Conservation (phyloP, 2,797 vertebrate species). For the Menidia menidia region DNA sequence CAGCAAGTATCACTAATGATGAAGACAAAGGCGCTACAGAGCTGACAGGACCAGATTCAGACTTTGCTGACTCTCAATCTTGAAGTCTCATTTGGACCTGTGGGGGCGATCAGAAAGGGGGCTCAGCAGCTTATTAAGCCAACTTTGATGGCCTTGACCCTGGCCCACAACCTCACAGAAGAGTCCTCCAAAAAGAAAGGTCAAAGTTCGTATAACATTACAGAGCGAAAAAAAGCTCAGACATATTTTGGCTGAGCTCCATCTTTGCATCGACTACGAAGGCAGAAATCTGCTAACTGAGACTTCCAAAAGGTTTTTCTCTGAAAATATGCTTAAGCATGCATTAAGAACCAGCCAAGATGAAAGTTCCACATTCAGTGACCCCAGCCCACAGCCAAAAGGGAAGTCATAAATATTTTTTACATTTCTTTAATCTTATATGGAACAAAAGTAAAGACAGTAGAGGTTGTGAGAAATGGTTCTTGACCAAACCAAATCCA, state of each 20-base stretch:
- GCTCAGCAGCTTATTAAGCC: conserved; percentile 66
- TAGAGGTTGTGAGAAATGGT: conserved; percentile 19
- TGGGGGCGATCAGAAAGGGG: conserved; percentile 13
- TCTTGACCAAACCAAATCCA: conserved; percentile 26
- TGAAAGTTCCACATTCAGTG: conserved; percentile 40
- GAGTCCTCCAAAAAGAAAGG: conserved; percentile 57
- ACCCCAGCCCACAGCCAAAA: conserved; percentile 49
- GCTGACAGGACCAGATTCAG: conserved; percentile 62
- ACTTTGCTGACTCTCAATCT: conserved; percentile 68
- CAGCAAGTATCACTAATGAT: conserved; percentile 40
- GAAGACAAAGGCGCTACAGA: conserved; percentile 29
- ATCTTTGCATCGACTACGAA: conserved; percentile 41
- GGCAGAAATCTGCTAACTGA: conserved; percentile 40
- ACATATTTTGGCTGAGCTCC: conserved; percentile 43
- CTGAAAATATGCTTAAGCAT: conserved; percentile 55
- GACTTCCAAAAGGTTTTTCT: conserved; percentile 43
- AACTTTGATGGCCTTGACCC: conserved; percentile 71
- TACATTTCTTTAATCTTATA: conserved; percentile 32
- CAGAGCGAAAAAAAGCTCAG: conserved; percentile 23
- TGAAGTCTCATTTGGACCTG: conserved; percentile 45
- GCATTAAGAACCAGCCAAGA: conserved; percentile 47
- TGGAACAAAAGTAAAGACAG: conserved; percentile 14
- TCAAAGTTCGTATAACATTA: conserved; percentile 67
- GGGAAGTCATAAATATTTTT: conserved; percentile 46
- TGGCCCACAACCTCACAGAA: conserved; percentile 41